Evolutionary conservation across 2,797 vertebrate species (phyloP).

Genomic region (Fundulus diaphanus): DNA sequence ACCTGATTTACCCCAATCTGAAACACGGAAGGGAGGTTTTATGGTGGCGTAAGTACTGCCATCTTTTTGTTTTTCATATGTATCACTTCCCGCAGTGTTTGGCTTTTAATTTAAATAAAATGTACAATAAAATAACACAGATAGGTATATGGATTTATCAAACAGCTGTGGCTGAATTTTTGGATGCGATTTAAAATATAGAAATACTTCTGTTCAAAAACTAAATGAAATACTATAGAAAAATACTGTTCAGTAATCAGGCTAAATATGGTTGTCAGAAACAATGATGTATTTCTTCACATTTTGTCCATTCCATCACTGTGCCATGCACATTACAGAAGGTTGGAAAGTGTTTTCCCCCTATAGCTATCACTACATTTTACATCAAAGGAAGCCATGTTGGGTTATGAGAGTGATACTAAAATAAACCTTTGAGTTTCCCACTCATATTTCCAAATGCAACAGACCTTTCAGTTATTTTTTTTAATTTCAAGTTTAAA

Average conservation of each 20-base stretch:
- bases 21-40: slow-evolving; percentile 6
- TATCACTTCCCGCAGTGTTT: slow-evolving; percentile 3
- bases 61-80: slow-evolving; percentile 7
- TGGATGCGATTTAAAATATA: background rate
- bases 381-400: background rate
- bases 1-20: slow-evolving; percentile 46
- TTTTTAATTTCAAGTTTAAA: background rate
- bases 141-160: background rate
- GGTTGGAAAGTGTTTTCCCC: background rate
- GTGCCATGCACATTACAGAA: background rate
- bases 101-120: background rate
- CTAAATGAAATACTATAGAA: background rate
- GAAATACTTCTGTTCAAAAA: background rate
- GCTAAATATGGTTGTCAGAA: background rate
- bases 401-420: background rate
- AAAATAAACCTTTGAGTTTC: background rate
- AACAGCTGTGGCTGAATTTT: background rate
- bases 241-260: background rate
- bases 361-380: background rate
- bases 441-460: background rate
- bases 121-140: background rate
- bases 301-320: background rate
- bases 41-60: slow-evolving; percentile 16
- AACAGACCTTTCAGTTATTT: background rate
- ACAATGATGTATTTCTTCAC: background rate